Evolutionary conservation across 2,113 vertebrate species (phyloP).

Genomic region (Charadrius vociferus): DNA sequence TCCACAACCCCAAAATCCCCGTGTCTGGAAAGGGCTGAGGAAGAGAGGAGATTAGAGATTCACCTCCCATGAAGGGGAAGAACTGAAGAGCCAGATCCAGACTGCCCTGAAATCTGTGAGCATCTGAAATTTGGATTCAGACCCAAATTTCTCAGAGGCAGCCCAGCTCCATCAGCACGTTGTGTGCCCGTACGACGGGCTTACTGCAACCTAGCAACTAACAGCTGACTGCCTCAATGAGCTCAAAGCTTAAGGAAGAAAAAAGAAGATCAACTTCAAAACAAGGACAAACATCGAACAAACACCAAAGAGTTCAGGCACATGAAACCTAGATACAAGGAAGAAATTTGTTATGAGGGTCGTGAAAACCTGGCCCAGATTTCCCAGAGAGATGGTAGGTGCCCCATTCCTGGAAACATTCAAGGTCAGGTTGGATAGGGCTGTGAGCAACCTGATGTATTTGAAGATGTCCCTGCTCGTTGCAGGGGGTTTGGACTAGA

Average conservation of each 20-base stretch:
- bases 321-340: rapidly evolving
- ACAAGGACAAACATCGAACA: not conserved
- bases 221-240: not conserved
- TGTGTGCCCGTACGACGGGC: not conserved
- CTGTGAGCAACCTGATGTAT: not conserved
- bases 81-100: not conserved
- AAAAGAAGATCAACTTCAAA: constrained; percentile 33
- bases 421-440: rapidly evolving
- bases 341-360: not conserved
- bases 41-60: constrained; percentile 23
- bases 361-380: not conserved
- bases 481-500: not conserved
- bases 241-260: not conserved
- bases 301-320: not conserved
- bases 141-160: constrained; percentile 21
- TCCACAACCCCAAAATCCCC: constrained; percentile 15
- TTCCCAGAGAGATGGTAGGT: not conserved
- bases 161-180: not conserved
- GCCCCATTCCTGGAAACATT: not conserved
- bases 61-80: not conserved
- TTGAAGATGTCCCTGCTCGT: not conserved
- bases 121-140: constrained; percentile 26
- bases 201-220: constrained; percentile 56
- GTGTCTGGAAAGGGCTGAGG: not conserved
- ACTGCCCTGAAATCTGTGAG: not conserved